Evolutionary conservation across 2,888 invertebrate species (phyloP), one percentile per base, ranked within the genome.

Genomic region (Incurvaria masculella): DNA sequence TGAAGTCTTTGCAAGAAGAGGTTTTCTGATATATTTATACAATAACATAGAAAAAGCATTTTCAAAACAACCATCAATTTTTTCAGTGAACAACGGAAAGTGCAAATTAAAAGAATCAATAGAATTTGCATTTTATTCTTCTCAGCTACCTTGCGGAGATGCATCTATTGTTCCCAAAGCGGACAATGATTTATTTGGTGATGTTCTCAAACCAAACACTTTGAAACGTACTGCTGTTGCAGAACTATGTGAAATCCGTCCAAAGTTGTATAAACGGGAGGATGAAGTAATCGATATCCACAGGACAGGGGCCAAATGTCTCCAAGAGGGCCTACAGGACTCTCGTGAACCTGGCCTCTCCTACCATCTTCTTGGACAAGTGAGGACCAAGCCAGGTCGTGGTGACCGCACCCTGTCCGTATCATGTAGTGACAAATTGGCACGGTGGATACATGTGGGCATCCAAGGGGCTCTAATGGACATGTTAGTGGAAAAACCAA

Each of bases 351-450:
- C 76, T 14, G 88, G 89, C 1, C 60, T 62, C 45, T 61, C 65
- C 54, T 88, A 88, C 63, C 93, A 94, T 62, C 65, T 79, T 42
- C 62, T 85, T 14, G 88, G 91, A 21, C 84, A 82, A 56, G 80
- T 92, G 10, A 80, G 96, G 49, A 94, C 87, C 1, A 97, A 97
- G 68, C 96, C 96, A 21, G 96, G 95, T 0, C 80, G 94, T 60
- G 97, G 97, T 0, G 89, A 92, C 63, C 86, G 86, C 44, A 96
- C 97, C 1, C 65, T 91, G 40, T 94, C 94, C 10, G 85, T 96
- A 58, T 94, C 94, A 0, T 97, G 97, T 67, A 96, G 94, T 67
- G 97, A 97, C 69, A 97, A 97, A 80, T 73, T 97, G 14, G 86
- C 94, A 2, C 86, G 87, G 59, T 97, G 97, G 97, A 86, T 89